phyloP scores from a whole-genome alignment of 2,113 vertebrate genomes.

The Hippotragus niger region DNA sequence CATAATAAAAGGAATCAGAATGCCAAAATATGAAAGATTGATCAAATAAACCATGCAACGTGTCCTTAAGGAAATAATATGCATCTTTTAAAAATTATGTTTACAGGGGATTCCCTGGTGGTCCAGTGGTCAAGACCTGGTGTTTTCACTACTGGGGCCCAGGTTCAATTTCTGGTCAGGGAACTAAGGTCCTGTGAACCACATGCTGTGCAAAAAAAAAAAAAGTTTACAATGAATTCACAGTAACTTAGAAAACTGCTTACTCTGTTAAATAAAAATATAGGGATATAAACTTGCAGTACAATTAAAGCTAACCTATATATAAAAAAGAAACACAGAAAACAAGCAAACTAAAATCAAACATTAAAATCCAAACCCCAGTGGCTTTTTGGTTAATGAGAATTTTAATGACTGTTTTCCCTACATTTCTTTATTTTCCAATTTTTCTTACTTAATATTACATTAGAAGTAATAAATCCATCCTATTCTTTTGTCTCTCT shows the following conservation, averaged over 20 bases:
- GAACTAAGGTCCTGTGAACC: neutral
- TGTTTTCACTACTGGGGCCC: neutral
- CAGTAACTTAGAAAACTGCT: neutral
- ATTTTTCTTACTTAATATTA: neutral
- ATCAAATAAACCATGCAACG: neutral
- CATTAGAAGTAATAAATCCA: neutral
- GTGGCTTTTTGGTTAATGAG: neutral
- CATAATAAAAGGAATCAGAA: neutral
- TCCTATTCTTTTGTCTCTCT: neutral
- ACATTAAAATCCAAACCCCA: neutral
- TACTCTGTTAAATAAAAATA: neutral
- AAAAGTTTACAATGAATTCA: neutral
- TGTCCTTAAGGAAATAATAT: neutral
- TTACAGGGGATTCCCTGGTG: neutral
- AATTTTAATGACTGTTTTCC: neutral
- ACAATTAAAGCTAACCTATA: neutral
- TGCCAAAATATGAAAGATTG: neutral
- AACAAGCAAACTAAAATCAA: neutral
- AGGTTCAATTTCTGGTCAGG: neutral
- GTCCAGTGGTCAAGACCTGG: neutral
- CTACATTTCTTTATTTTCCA: neutral
- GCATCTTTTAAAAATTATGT: neutral
- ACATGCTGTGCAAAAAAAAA: neutral
- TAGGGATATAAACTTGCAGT: neutral
- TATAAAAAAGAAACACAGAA: neutral